phyloP scores from a whole-genome alignment of 2,888 invertebrate genomes.

The Agrenia bidenticulata region DNA sequence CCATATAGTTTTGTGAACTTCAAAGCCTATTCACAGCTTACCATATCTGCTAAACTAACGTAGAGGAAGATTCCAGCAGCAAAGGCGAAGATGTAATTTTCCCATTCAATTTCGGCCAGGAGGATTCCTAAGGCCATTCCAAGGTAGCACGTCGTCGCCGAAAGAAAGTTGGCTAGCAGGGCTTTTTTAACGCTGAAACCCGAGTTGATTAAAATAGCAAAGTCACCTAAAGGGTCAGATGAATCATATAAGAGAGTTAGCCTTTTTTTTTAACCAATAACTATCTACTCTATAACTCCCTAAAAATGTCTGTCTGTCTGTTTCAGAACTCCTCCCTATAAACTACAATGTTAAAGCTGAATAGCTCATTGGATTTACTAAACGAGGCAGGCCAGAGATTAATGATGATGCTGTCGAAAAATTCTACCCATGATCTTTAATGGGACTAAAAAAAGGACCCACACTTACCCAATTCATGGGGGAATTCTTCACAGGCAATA shows the following conservation, averaged over 20 bases:
- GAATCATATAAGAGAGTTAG: background rate
- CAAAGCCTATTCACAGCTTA: conserved; percentile 53
- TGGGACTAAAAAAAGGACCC: too few relatives aligned
- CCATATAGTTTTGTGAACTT: background rate
- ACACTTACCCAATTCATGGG: conserved; percentile 63
- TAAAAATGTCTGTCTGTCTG: too few relatives aligned
- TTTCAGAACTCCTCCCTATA: too few relatives aligned
- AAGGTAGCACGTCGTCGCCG: conserved; percentile 62
- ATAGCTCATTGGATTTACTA: too few relatives aligned
- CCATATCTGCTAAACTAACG: conserved; percentile 64
- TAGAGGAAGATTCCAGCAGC: conserved; percentile 66
- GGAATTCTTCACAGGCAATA: conserved; percentile 65
- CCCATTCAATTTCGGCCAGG: conserved; percentile 59
- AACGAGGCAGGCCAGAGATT: too few relatives aligned
- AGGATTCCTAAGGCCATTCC: conserved; percentile 62
- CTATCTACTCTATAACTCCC: too few relatives aligned
- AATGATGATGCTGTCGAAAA: too few relatives aligned
- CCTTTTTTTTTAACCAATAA: too few relatives aligned
- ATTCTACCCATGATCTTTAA: too few relatives aligned
- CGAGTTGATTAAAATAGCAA: conserved; percentile 63
- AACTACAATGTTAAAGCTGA: too few relatives aligned
- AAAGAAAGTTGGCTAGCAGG: conserved; percentile 62
- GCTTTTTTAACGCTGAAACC: conserved; percentile 63
- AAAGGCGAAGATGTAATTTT: conserved; percentile 62
- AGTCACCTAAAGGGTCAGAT: conserved; percentile 62